Conservation (phyloP, 2,797 vertebrate species). For the Orientallactaga sibirica region DNA sequence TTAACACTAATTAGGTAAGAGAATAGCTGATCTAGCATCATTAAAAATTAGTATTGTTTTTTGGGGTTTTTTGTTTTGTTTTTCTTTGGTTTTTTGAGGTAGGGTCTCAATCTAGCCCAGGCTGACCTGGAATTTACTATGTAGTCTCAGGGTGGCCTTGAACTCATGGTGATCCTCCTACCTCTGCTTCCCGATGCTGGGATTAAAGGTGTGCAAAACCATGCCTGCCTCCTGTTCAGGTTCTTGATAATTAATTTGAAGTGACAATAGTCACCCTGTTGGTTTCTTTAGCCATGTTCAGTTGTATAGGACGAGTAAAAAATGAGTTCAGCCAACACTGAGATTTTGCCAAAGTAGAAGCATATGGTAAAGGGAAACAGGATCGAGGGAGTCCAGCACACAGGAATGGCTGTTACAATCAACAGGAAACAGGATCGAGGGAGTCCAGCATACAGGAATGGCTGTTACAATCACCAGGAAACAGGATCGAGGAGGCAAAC, state of each 20-base stretch:
- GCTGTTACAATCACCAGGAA: not conserved
- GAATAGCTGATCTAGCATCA: constrained; percentile 31
- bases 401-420: not conserved
- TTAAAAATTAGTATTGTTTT: constrained; percentile 35
- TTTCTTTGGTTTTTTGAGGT: too few relatives aligned
- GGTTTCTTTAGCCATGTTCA: constrained; percentile 3
- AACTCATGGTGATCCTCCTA: too few relatives aligned
- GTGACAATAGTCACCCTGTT: not conserved
- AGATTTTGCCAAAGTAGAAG: not conserved
- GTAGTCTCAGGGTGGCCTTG: too few relatives aligned
- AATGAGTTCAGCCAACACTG: not conserved
- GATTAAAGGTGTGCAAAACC: too few relatives aligned
- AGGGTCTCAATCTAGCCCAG: too few relatives aligned
- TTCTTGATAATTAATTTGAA: not conserved
- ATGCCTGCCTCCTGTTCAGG: not conserved
- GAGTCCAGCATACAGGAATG: not conserved
- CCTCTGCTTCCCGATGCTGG: too few relatives aligned
- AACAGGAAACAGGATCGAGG: not conserved
- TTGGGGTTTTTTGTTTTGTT: too few relatives aligned
- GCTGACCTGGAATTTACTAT: too few relatives aligned
- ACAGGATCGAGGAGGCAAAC: too few relatives aligned
- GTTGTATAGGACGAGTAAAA: not conserved
- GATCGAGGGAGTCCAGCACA: not conserved
- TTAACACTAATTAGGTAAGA: constrained; percentile 26
- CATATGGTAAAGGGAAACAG: not conserved